Evolutionary conservation across 2,888 invertebrate species (phyloP), one percentile per base, ranked within the genome.

Genomic region (Blera fallax): DNA sequence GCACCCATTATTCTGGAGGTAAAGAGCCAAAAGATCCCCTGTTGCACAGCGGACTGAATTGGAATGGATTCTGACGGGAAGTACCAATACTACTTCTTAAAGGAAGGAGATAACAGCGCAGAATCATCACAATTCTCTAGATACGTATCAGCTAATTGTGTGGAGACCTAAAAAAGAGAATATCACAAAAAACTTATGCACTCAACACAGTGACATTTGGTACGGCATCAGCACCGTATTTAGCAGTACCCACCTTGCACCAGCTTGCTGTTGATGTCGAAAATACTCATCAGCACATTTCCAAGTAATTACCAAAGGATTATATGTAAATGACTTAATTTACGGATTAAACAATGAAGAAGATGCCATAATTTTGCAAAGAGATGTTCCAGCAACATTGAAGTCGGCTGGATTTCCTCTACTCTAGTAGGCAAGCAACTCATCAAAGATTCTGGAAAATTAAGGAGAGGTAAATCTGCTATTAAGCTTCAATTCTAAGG

Each of bases 121-220:
- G 11, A 73, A 40, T 54, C 70, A 70, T 10, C 32, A 45, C 6
- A 73, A 62, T 3, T 24, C 62, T 6, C 5, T 52, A n/a, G 40
- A 18, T 29, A 11, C n/a, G 60, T 69, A 69, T 16, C 62, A 85
- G 48, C 14, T 84, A 4, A 81, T 78, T 18, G 72, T 58, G n/a
- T 87, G 76, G 67, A 58, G 58, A 16, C 14, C 43, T 45, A 65
- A 18, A 29, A 21, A 24, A 21, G 27, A 72, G 24, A 74, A 77
- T n/a, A 29, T 29, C 8, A 24, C 87, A 8, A 67, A 64, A n/a
- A 60, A 78, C 72, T 6, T 87, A 79, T 32, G 56, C 60, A 11
- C 37, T 87, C 6, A 87, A 82, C 18, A 87, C 87, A 0, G 83
- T 83, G 1, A 87, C 87, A 0, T 88, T 83, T 48, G 83, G 88